Evolutionary conservation across 2,113 vertebrate species (phyloP).

Genomic region (Pachyramphus minor): DNA sequence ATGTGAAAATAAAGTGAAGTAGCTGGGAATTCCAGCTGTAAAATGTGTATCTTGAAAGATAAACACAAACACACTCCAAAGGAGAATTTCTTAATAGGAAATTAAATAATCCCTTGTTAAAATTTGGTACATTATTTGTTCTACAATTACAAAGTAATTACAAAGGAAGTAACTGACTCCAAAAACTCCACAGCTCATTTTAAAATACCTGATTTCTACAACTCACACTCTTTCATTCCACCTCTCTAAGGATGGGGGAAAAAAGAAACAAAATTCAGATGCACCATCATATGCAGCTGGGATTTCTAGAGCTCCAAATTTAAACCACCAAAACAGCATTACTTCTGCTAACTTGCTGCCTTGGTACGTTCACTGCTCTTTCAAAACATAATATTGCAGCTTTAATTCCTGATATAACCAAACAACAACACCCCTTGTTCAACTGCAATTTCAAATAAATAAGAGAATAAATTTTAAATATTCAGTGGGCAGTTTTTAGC

Average conservation of each 20-base stretch:
- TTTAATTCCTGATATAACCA: not conserved
- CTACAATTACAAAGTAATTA: not conserved
- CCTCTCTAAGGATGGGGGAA: not conserved
- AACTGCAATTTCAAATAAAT: not conserved
- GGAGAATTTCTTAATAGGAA: not conserved
- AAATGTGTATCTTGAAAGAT: not conserved
- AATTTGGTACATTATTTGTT: not conserved
- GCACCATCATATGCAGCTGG: not conserved
- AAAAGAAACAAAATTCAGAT: not conserved
- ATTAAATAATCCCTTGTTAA: not conserved
- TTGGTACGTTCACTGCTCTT: not conserved
- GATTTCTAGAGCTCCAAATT: not conserved
- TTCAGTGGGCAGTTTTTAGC: not conserved
- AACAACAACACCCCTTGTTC: not conserved
- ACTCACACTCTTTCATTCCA: not conserved
- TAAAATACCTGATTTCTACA: not conserved
- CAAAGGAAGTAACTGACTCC: not conserved
- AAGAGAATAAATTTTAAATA: not conserved
- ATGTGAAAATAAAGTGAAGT: not conserved
- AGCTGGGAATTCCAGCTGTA: not conserved
- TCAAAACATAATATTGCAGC: not conserved
- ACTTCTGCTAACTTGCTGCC: not conserved
- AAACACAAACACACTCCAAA: not conserved
- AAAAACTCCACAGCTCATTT: not conserved
- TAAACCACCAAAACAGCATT: not conserved